Evolutionary conservation across 1,140 invertebrate genomes (phyloP), one percentile per base, ranked within the genome.

Genomic region (Drosophila biarmipes): DNA sequence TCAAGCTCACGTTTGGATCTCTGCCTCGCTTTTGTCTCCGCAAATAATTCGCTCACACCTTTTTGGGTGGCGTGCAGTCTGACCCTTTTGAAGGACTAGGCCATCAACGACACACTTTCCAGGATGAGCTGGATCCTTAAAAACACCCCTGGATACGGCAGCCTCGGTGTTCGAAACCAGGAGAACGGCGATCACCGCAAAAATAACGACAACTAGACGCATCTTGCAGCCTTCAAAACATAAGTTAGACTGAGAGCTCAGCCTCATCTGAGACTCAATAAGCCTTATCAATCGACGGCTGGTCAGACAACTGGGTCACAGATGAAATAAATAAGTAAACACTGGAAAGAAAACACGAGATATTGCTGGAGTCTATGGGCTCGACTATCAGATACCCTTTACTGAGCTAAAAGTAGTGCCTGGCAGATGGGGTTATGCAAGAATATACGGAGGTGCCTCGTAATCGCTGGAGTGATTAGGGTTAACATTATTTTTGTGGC

Each of bases 101-200:
- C 67, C 53, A 0, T 19, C 35, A 8, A 75, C 10, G 4, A 66
- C 72, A 63, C 72, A 75, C 24, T 74, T 75, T 42, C 72, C 72
- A 10, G 72, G 72, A 31, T 75, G 59, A 0, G 27, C 35, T 0
- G 59, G 38, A 35, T 75, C 71, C 19, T 52, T 66, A 12, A 57
- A 75, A 6, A 37, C 17, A 0, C 72, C 72, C 7, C 38, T 19
- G 1, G 12, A 15, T 7, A 74, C 19, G 14, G 69, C 71, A 12
- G 59, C 34, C 34, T 75, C 34, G 11, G 14, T 38, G 6, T 12
- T 21, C 1, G 15, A 17, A 31, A 49, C 6, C 8, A 55, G 14
- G 1, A 74, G 0, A 2, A 38, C 19, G 11, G 38, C 58, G n/a
- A 56, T 11, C 2, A 55, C 11, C 15, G 52, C 45, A 14, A 38